Evolutionary conservation across 2,113 vertebrate species (phyloP), one percentile per base, ranked within the genome.

Genomic region (Pipra filicauda): DNA sequence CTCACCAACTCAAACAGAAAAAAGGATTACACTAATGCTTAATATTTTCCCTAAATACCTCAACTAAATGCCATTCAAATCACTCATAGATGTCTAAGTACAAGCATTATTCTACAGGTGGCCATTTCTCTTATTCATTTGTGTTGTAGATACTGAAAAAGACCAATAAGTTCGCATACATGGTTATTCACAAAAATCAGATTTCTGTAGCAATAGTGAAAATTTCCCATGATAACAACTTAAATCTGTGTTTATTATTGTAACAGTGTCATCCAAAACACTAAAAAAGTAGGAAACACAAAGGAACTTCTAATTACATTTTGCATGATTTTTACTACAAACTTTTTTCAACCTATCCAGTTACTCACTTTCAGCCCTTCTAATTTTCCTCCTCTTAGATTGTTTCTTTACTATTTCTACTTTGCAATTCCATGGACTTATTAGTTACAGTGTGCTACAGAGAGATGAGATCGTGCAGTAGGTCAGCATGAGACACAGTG

Each of bases 281-380:
- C 23, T 23, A 71, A 37, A 69, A 44, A 64, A 23, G 10, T 21
- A 44, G 48, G 46, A 78, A 82, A 70, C 28, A 89, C 37, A 52
- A 6, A 15, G 8, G 7, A 73, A 67, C 5, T 67, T 46, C 70
- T 91, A 94, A 11, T 39, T 30, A 69, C 28, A 64, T 81, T 81
- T 72, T 58, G 28, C 33, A 66, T 91, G 33, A 49, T 26, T 86
- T 87, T 94, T 35, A 74, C 48, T 61, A 88, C 30, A 76, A 48
- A 19, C 11, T 19, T 39, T 65, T 54, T 44, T 44, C 75, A 49
- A 52, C 28, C 54, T 69, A 28, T 46, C 26, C 17, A 66, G 18
- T 21, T 57, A 67, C 4, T 74, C 28, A 7, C 19, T 66, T 80
- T 90, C 49, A 39, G 22, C 77, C 65, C 16, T 39, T 23, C 28